phyloP scores from a whole-genome alignment of 2,888 invertebrate species.

The Craniophora ligustri region DNA sequence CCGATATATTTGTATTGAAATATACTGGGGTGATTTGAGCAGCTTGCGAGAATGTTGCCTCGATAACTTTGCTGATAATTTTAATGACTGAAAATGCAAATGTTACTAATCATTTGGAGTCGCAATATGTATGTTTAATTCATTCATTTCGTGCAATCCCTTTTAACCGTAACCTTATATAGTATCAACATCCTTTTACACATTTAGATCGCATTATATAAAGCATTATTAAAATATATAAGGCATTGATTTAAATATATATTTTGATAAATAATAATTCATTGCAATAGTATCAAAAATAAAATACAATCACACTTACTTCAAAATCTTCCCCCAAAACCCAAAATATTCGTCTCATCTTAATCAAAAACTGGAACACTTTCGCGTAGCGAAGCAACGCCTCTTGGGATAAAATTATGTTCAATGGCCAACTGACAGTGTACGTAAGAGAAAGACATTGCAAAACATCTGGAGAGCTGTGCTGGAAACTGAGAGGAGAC shows the following conservation, averaged over 20 bases:
- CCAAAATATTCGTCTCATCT: constrained; percentile 93
- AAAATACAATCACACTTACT: constrained; percentile 62
- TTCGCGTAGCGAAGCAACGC: constrained; percentile 91
- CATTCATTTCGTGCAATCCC: background rate
- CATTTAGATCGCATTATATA: too few species aligned
- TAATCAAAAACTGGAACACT: constrained; percentile 93
- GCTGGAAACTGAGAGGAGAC: constrained; percentile 89
- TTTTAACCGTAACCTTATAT: too few species aligned
- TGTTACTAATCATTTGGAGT: background rate
- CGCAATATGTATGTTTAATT: background rate
- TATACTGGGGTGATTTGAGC: constrained; percentile 90
- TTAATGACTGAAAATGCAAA: constrained; percentile 85
- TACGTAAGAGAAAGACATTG: constrained; percentile 92
- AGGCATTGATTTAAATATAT: too few species aligned
- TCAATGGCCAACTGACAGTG: constrained; percentile 93
- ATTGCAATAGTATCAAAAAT: background rate
- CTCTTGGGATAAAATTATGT: constrained; percentile 92
- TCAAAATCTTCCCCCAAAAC: constrained; percentile 92
- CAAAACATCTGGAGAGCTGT: constrained; percentile 90
- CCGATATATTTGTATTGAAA: constrained; percentile 91
- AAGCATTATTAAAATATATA: too few species aligned
- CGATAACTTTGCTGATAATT: constrained; percentile 87
- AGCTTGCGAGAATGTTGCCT: constrained; percentile 81
- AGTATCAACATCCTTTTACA: too few species aligned
- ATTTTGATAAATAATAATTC: background rate